These are phyloP conservation scores for Indri indri DNA, from an alignment of 2,113 vertebrate species.

Conservation along the genomic window DNA sequence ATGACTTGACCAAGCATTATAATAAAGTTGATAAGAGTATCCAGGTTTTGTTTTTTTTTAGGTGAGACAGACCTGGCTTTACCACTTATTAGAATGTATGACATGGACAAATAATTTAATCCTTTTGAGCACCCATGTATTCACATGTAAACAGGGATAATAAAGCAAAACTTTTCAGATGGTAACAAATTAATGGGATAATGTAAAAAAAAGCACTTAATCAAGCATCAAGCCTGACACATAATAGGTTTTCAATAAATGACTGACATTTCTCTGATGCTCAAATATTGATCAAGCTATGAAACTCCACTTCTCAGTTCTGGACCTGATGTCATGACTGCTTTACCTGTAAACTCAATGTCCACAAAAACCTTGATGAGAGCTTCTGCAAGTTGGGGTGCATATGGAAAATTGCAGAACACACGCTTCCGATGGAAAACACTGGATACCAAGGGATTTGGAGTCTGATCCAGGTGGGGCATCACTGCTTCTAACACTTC, in stretches of 20 bases:
- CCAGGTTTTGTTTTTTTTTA: neutral
- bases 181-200: neutral
- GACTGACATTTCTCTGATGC: neutral
- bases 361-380: constrained; percentile 98
- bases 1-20: neutral
- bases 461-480: constrained; percentile 93
- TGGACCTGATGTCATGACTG: fast-evolving
- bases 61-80: neutral
- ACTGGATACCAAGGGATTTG: constrained; percentile 88
- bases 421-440: constrained; percentile 95
- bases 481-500: constrained; percentile 98
- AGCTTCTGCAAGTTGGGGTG: constrained; percentile 93
- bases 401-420: constrained; percentile 92
- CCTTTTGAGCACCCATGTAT: neutral
- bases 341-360: constrained; percentile 97
- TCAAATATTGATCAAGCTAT: neutral
- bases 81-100: neutral
- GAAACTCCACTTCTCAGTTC: neutral
- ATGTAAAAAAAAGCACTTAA: neutral
- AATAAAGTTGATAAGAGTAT: neutral
- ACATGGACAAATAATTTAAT: neutral
- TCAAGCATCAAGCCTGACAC: neutral
- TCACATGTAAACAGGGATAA: neutral
- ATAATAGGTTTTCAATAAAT: neutral
- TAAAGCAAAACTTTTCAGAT: neutral